Percentiles rank a stretch among this genome's conserved stretches.
Evolutionary conservation across 2,113 vertebrate species (phyloP).

Genomic region (Narcine bancroftii): DNA sequence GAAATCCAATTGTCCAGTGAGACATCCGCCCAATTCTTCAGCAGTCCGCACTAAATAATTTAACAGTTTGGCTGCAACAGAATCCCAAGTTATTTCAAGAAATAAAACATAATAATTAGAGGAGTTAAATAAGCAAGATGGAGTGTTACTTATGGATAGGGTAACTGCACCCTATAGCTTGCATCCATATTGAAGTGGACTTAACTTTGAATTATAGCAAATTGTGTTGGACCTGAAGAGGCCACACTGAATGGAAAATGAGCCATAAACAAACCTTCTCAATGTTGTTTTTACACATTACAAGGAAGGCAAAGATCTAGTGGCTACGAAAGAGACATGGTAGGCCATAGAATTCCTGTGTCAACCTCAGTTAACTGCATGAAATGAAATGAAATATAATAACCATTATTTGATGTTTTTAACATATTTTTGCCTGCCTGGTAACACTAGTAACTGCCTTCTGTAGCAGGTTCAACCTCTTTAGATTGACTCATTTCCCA

Average conservation of each 20-base stretch:
- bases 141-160: not conserved
- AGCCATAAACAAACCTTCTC: not conserved
- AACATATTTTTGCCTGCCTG: not conserved
- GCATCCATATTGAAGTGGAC: not conserved
- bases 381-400: not conserved
- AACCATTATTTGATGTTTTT: not conserved
- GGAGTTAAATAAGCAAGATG: not conserved
- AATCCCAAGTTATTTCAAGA: not conserved
- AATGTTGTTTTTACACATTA: not conserved
- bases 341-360: not conserved
- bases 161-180: not conserved
- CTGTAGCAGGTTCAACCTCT: not conserved
- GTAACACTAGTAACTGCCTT: not conserved
- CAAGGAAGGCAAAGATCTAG: not conserved
- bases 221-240: not conserved
- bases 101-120: not conserved
- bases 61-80: not conserved
- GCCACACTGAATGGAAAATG: not conserved
- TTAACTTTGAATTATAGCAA: not conserved
- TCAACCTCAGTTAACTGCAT: not conserved
- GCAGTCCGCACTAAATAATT: not conserved
- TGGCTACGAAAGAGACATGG: not conserved
- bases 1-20: not conserved
- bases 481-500: not conserved
- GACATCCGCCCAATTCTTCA: not conserved